Conservation (phyloP, 2,797 vertebrate species). For the Mormyrus hasselquistii region DNA sequence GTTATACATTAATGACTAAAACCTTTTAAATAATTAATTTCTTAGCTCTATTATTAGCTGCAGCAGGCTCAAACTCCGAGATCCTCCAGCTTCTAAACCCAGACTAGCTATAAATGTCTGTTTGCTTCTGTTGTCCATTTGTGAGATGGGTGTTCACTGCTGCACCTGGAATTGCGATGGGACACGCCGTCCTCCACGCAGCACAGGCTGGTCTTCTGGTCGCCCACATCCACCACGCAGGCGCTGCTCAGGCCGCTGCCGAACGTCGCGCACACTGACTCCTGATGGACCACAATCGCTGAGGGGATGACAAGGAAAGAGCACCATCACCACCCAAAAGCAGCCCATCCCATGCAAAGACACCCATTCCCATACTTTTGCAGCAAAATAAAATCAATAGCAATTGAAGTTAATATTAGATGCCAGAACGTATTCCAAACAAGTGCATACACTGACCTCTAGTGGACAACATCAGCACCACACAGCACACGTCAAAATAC, state of each 20-base stretch:
- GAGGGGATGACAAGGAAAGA: neutral
- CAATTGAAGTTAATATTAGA: neutral
- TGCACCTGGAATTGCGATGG: slow-evolving; percentile 87
- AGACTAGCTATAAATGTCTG: neutral
- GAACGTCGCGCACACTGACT: slow-evolving; percentile 90
- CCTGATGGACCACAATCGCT: slow-evolving; percentile 93
- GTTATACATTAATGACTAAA: neutral
- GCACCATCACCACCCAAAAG: neutral
- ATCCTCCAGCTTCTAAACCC: neutral
- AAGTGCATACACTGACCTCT: slow-evolving; percentile 1
- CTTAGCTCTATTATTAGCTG: neutral
- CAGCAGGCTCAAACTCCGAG: neutral
- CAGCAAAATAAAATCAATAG: neutral
- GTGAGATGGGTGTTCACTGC: neutral
- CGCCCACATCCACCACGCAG: slow-evolving; percentile 90
- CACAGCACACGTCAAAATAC: neutral
- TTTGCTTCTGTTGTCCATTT: neutral
- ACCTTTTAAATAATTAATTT: neutral
- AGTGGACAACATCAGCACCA: neutral
- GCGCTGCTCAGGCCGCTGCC: slow-evolving; percentile 92
- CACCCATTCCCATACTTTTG: neutral
- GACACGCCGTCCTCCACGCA: slow-evolving; percentile 97
- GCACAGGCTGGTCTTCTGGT: slow-evolving; percentile 94
- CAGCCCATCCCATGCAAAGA: neutral
- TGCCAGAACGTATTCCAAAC: neutral